phyloP scores from a whole-genome alignment of 2,113 vertebrate genomes.

The Brachyistius frenatus region DNA sequence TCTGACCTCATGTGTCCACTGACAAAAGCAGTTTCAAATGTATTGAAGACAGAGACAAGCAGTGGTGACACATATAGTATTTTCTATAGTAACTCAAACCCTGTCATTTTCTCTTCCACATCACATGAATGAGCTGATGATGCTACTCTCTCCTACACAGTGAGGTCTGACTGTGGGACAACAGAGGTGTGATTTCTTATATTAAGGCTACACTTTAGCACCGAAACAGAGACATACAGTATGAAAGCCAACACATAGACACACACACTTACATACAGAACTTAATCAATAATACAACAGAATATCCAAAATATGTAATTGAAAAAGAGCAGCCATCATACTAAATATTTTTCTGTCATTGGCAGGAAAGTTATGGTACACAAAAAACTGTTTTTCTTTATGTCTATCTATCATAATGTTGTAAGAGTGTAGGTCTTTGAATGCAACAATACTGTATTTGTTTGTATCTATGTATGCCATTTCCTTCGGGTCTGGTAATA shows the following conservation, averaged over 20 bases:
- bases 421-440: neutral
- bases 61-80: too few species aligned
- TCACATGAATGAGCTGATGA: conserved; percentile 55
- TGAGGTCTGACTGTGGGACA: conserved; percentile 26
- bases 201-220: conserved; percentile 20
- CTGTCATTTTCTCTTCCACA: conserved; percentile 33
- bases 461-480: conserved; percentile 33
- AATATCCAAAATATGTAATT: too few species aligned
- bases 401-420: neutral
- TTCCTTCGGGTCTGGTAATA: conserved; percentile 58
- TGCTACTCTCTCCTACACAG: conserved; percentile 62
- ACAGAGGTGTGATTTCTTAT: conserved; percentile 19
- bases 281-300: neutral
- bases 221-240: neutral
- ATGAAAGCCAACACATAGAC: neutral
- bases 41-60: neutral
- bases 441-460: conserved; percentile 6
- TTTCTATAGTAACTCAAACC: neutral
- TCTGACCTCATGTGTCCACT: neutral
- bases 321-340: too few species aligned
- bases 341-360: too few species aligned
- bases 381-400: neutral
- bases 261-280: neutral
- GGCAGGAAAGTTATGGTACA: too few species aligned
- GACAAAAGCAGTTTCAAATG: neutral